These are phyloP conservation scores for Tenthredo distinguenda DNA, from an alignment of 2,888 invertebrate species.

Conservation along the genomic window DNA sequence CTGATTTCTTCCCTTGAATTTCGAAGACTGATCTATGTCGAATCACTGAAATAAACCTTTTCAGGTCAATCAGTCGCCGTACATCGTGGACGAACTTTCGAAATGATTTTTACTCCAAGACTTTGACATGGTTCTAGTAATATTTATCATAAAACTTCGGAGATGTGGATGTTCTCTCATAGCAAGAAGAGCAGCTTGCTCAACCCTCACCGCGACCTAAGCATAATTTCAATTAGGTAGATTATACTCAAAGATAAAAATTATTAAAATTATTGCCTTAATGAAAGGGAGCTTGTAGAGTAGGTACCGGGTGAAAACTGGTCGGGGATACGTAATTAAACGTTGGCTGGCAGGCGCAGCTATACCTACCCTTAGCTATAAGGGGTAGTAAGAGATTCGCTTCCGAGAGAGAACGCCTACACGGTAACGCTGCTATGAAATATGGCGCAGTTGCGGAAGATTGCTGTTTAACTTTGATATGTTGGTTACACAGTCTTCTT, in stretches of 20 bases:
- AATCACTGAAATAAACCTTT: background rate
- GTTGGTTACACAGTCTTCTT: constrained; percentile 46
- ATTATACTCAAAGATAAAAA: constrained; percentile 78
- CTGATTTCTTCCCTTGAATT: background rate
- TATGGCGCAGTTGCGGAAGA: constrained; percentile 53
- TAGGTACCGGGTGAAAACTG: constrained; percentile 57
- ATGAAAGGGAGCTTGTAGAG: constrained; percentile 74
- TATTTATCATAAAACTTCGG: background rate
- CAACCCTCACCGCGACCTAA: constrained; percentile 74
- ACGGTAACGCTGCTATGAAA: constrained; percentile 43
- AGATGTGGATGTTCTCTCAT: background rate
- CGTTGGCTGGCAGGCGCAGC: constrained; percentile 65
- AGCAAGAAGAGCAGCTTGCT: background rate
- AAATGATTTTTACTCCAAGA: background rate
- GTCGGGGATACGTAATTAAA: constrained; percentile 75
- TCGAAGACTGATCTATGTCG: background rate
- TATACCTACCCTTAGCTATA: constrained; percentile 60
- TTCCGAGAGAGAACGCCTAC: constrained; percentile 38
- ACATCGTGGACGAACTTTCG: background rate
- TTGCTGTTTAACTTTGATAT: constrained; percentile 53
- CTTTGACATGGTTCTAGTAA: background rate
- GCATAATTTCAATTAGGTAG: constrained; percentile 78
- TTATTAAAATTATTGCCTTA: constrained; percentile 79
- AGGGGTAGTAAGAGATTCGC: constrained; percentile 14
- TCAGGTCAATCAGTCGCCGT: background rate